Percentiles rank a stretch among this genome's conserved stretches.
Evolutionary conservation across 2,113 vertebrate genomes (phyloP).

Genomic region (Podarcis cretensis): DNA sequence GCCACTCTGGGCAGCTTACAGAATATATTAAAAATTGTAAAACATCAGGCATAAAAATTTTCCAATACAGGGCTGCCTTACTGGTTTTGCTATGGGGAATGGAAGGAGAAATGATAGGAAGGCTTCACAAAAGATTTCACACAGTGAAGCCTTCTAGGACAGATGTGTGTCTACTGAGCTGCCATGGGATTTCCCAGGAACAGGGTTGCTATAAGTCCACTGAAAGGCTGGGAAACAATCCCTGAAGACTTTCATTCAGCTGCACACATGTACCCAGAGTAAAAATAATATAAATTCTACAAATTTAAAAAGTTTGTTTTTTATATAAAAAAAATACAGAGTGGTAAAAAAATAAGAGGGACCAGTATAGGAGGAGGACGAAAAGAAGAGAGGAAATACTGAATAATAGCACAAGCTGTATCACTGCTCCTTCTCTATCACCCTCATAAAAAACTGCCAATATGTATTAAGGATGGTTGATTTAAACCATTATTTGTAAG

Average conservation of each 20-base stretch:
- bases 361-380: background rate
- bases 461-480: background rate
- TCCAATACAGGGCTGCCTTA: background rate
- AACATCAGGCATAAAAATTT: background rate
- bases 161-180: slow-evolving; percentile 10
- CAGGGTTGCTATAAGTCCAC: background rate
- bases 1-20: too few relatives aligned
- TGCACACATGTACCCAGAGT: slow-evolving; percentile 3
- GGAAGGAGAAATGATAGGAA: background rate
- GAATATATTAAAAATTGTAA: too few relatives aligned
- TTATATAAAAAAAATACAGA: background rate
- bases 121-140: slow-evolving; percentile 30
- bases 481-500: background rate
- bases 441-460: slow-evolving; percentile 21
- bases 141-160: slow-evolving; percentile 3
- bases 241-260: slow-evolving; percentile 4
- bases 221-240: slow-evolving; percentile 20
- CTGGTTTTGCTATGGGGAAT: slow-evolving; percentile 13
- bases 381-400: slow-evolving; percentile 25
- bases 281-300: slow-evolving; percentile 13
- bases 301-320: background rate
- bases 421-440: slow-evolving; percentile 8
- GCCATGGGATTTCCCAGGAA: slow-evolving; percentile 2
- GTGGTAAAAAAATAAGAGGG: background rate
- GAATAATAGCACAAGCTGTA: background rate